A percentile compares a stretch with the other conserved stretches of the same genome.
Conservation (phyloP, 2,113 vertebrate species). For the Callipepla squamata region DNA sequence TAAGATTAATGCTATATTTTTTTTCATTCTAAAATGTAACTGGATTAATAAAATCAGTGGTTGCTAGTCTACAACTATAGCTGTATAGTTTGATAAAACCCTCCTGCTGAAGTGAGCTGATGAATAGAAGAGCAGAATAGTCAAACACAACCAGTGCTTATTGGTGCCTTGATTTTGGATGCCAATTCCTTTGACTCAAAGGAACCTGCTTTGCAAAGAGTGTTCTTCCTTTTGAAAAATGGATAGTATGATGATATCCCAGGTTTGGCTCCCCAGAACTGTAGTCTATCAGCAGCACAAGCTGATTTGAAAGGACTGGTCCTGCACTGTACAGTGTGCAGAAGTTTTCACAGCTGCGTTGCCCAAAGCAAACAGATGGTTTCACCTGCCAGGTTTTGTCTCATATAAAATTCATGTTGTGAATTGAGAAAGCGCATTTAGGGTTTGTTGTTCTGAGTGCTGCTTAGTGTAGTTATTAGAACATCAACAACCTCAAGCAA, state of each 20-base stretch:
- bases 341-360: slow-evolving; percentile 24
- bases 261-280: background rate
- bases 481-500: slow-evolving; percentile 5
- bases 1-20: background rate
- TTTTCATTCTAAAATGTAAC: background rate
- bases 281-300: background rate
- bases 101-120: background rate
- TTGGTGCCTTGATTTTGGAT: background rate
- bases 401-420: slow-evolving; percentile 7
- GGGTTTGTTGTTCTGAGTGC: background rate
- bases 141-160: background rate
- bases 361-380: slow-evolving; percentile 32
- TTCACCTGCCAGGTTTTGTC: slow-evolving; percentile 7
- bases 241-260: background rate
- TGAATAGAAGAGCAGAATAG: background rate
- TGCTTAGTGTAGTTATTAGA: background rate
- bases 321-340: background rate
- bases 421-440: background rate
- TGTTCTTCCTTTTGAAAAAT: background rate
- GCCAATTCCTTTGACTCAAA: background rate
- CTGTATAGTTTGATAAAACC: background rate
- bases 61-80: background rate
- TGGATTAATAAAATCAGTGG: background rate
- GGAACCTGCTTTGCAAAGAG: background rate
- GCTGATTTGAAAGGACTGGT: background rate